phyloP scores from a whole-genome alignment of 2,797 vertebrate genomes.

The Corythornis leucogaster region DNA sequence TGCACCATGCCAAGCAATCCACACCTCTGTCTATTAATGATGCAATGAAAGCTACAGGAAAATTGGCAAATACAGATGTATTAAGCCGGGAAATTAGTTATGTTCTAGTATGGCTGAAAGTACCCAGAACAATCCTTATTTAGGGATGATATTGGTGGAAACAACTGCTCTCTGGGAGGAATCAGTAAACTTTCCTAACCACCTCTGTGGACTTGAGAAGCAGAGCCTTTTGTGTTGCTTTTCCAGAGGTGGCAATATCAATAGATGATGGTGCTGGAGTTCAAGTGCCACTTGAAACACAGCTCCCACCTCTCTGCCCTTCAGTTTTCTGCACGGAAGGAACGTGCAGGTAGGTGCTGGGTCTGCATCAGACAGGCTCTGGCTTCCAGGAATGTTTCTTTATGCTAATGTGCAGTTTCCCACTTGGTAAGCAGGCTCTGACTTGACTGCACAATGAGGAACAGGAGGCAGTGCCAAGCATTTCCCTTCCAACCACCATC shows the following conservation, averaged over 20 bases:
- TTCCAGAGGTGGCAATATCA: neutral
- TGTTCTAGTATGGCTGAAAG: neutral
- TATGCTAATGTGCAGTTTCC: neutral
- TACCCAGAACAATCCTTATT: neutral
- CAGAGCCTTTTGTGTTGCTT: neutral
- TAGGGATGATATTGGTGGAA: neutral
- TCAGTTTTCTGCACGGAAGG: neutral
- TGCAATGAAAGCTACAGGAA: neutral
- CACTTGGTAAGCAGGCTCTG: neutral
- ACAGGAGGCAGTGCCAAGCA: neutral
- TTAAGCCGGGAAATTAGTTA: neutral
- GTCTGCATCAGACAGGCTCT: neutral
- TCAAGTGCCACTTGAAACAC: neutral
- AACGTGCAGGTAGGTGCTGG: neutral
- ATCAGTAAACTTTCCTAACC: neutral
- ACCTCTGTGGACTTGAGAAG: neutral
- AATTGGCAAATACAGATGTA: neutral
- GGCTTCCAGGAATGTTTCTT: neutral
- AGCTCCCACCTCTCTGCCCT: neutral
- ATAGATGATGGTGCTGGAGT: neutral
- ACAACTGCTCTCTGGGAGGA: neutral
- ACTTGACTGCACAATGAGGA: constrained; percentile 18
- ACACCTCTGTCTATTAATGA: neutral
- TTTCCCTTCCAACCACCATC: constrained; percentile 33
- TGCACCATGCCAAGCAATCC: neutral